Evolutionary conservation across 2,888 invertebrate genomes (phyloP), one percentile per base, ranked within the genome.

Genomic region (Nycteola revayana): DNA sequence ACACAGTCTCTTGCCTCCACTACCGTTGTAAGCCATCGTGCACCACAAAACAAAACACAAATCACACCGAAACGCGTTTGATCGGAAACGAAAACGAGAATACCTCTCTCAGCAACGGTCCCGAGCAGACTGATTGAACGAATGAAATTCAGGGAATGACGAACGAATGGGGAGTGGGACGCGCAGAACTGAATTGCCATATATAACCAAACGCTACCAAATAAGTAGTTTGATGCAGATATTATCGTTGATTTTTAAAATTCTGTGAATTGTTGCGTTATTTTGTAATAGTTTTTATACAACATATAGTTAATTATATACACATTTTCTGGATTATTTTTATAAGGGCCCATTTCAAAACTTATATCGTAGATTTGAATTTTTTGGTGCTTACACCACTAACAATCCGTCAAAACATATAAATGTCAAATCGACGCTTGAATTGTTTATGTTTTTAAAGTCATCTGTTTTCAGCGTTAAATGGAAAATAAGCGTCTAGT

Each of bases 1-100:
- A 66, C 89, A 89, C 69, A 88, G 82, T 84, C 89, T 86, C 75
- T 89, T 89, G 71, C 82, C 85, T 79, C 91, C 90, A 89, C 92
- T 91, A 74, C 92, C 92, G 90, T 92, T 92, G 90, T 92, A 92
- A 91, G 92, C 92, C 92, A 92, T 92, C 81, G 86, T 91, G 89
- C 81, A 91, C 89, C 90, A 91, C 90, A 89, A 89, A 88, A 86
- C 83, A 84, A 83, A 84, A 85, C 84, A 88, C 85, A 76, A 84
- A 86, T 82, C 86, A 88, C 87, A 82, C 80, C 82, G 76, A 71
- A 82, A 79, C 86, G 79, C 85, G 86, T 74, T 84, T 58, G 43
- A 46, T 48, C 51, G 47, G 57, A 48, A 58, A 64, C 62, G 54
- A 63, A 68, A 58, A 60, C 69, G 57, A 68, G 52, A 58, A 65